Conservation (phyloP, 2,888 invertebrate species). For the Amphiduros pacificus region DNA sequence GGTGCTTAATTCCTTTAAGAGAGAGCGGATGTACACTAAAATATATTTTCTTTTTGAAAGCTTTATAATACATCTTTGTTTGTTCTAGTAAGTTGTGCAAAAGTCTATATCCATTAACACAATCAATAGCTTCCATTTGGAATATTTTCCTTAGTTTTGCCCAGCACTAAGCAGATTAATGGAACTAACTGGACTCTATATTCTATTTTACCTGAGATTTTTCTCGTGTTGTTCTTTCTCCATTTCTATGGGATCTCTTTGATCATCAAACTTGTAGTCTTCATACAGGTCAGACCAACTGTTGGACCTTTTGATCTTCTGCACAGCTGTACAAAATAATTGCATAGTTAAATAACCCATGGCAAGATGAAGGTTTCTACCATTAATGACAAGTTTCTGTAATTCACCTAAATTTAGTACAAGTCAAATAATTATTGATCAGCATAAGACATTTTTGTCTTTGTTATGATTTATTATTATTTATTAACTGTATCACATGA, state of each 20-base stretch:
- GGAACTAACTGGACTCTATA: neutral
- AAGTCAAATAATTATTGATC: too few relatives aligned
- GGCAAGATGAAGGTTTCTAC: neutral
- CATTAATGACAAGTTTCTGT: too few relatives aligned
- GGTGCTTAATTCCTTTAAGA: too few relatives aligned
- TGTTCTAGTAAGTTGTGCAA: too few relatives aligned
- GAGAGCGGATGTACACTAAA: neutral
- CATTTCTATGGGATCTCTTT: constrained; percentile 43
- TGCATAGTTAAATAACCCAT: neutral
- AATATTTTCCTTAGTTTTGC: neutral
- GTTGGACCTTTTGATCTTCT: constrained; percentile 60
- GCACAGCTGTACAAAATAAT: constrained; percentile 14
- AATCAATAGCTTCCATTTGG: too few relatives aligned
- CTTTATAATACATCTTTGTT: neutral
- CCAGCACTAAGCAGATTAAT: neutral
- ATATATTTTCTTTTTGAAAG: neutral
- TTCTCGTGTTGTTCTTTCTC: constrained; percentile 49
- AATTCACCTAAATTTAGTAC: too few relatives aligned
- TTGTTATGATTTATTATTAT: too few relatives aligned
- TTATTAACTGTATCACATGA: too few relatives aligned
- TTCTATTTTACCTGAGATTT: constrained; percentile 40
- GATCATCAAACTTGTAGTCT: constrained; percentile 61
- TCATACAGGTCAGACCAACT: constrained; percentile 87
- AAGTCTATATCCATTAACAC: too few relatives aligned
- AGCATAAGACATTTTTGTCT: too few relatives aligned